Percentiles rank a stretch among this genome's conserved stretches.
These are phyloP conservation scores for Leptobrachium ailaonicum DNA, from an alignment of 2,113 vertebrate species.

Conservation along the genomic window DNA sequence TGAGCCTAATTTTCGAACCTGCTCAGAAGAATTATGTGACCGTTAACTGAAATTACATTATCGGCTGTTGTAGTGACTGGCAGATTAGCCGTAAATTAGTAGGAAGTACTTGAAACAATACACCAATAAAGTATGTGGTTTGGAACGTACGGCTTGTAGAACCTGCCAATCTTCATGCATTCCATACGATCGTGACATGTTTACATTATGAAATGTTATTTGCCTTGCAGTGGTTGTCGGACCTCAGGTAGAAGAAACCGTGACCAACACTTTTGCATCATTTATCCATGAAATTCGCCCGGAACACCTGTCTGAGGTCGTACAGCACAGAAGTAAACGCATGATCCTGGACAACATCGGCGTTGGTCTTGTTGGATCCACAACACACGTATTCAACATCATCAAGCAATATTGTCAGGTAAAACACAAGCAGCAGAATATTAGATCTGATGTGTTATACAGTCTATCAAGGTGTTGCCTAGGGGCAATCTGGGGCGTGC, in stretches of 20 bases:
- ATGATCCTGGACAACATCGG: constrained; percentile 88
- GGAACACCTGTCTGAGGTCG: constrained; percentile 66
- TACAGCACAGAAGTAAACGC: constrained; percentile 79
- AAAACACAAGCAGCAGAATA: constrained; percentile 36
- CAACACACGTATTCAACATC: constrained; percentile 74
- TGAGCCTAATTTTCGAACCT: too few relatives aligned
- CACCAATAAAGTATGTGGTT: too few relatives aligned
- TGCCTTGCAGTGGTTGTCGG: constrained; percentile 62
- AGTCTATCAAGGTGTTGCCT: too few relatives aligned
- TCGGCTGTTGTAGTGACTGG: too few relatives aligned
- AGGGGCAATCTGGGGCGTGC: too few relatives aligned
- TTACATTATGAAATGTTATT: background rate
- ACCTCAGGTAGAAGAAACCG: constrained; percentile 65
- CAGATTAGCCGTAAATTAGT: too few relatives aligned
- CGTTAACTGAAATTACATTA: too few relatives aligned
- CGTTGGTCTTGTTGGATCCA: constrained; percentile 83
- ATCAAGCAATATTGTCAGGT: constrained; percentile 81
- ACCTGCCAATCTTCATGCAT: background rate
- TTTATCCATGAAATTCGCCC: constrained; percentile 74
- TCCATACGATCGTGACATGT: background rate
- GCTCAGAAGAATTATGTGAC: too few relatives aligned
- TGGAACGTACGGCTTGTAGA: too few relatives aligned
- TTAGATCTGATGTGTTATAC: background rate
- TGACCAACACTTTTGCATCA: constrained; percentile 78
- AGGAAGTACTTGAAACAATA: too few relatives aligned